A percentile compares a stretch with the other conserved stretches of the same genome.
Evolutionary conservation across 2,113 vertebrate genomes (phyloP).

Genomic region (Gymnobelideus leadbeateri): DNA sequence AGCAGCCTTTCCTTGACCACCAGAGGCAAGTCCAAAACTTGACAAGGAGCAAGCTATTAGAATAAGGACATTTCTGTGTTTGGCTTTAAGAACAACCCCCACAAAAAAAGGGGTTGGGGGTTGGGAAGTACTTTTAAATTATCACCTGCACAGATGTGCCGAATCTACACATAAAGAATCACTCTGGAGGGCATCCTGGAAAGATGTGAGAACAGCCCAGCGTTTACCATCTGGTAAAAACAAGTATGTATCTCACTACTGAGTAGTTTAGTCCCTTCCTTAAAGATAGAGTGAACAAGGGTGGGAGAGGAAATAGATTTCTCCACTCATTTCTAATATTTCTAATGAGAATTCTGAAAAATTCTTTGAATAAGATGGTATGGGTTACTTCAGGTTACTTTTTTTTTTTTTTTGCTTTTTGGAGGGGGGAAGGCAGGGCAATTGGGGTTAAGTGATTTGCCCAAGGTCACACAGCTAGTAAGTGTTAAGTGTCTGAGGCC

Average conservation of each 20-base stretch:
- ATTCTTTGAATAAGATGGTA: no score
- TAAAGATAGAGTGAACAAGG: no score
- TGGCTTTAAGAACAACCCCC: background rate
- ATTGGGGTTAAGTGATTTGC: no score
- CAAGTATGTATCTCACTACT: no score
- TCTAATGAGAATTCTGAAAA: no score
- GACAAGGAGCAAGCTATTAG: slow-evolving; percentile 53
- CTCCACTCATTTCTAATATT: no score
- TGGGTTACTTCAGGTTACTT: no score
- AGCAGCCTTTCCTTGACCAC: slow-evolving; percentile 87
- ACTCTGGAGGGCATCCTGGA: slow-evolving; percentile 83
- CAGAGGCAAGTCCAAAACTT: slow-evolving; percentile 43
- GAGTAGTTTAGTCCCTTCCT: background rate
- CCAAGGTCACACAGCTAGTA: no score
- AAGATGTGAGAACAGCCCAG: slow-evolving; percentile 86
- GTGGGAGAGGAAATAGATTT: no score
- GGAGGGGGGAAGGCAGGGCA: no score
- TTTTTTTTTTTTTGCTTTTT: no score
- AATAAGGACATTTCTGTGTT: slow-evolving; percentile 52
- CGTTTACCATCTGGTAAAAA: slow-evolving; percentile 83
- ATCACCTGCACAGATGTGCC: slow-evolving; percentile 76
- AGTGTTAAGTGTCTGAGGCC: no score
- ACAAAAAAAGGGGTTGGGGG: slow-evolving; percentile 27
- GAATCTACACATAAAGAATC: slow-evolving; percentile 83
- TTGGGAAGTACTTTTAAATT: slow-evolving; percentile 50